Evolutionary conservation across 2,113 vertebrate species (phyloP).

Genomic region (Hemichromis elongatus): DNA sequence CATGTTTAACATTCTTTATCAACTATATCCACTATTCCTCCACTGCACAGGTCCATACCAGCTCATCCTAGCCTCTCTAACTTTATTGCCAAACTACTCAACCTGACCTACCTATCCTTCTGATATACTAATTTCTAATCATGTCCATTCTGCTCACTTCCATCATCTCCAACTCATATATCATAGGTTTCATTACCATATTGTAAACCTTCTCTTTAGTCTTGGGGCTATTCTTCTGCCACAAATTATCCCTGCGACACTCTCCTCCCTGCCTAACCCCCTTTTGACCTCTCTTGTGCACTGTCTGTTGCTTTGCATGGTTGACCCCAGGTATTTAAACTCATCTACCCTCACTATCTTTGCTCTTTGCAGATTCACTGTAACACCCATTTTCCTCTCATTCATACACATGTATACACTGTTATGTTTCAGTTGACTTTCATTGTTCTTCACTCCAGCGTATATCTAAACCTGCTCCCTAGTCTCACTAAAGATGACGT

Average conservation of each 20-base stretch:
- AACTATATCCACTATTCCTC: background rate
- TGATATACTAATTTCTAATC: background rate
- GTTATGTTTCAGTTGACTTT: background rate
- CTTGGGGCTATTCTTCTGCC: background rate
- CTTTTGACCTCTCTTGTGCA: background rate
- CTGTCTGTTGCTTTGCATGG: background rate
- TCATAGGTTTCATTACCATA: background rate
- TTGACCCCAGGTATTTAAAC: background rate
- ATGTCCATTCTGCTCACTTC: background rate
- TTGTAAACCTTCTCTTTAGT: background rate
- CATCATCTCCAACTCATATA: background rate
- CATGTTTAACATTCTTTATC: background rate
- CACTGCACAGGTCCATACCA: background rate
- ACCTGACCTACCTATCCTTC: background rate
- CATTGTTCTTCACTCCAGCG: too few species aligned
- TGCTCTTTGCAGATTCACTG: background rate
- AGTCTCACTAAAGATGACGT: too few species aligned
- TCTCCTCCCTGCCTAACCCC: background rate
- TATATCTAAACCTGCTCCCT: too few species aligned
- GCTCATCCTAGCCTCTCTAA: background rate
- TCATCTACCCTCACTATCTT: background rate
- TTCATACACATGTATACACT: background rate
- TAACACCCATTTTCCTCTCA: background rate
- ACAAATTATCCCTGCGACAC: background rate
- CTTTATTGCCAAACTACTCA: background rate